Evolutionary conservation across 1,140 invertebrate species (phyloP).

Genomic region (Drosophila malerkotliana): DNA sequence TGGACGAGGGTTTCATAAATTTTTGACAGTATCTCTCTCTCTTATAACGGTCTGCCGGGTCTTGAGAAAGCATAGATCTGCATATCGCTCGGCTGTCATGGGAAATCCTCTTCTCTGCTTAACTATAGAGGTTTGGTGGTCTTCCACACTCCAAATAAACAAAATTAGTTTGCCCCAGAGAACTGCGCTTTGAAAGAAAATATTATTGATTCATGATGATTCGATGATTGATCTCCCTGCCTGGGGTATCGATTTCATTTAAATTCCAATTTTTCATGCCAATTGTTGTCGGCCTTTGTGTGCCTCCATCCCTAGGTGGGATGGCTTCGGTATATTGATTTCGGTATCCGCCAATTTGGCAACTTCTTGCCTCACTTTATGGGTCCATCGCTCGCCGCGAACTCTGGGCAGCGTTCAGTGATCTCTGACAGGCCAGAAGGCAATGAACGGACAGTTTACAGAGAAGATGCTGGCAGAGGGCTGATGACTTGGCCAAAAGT

Average conservation of each 20-base stretch:
- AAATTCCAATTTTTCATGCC: conserved; percentile 34
- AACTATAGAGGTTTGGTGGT: conserved; percentile 14
- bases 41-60: conserved; percentile 45
- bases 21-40: conserved; percentile 37
- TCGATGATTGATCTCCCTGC: conserved; percentile 4
- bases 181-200: conserved; percentile 4
- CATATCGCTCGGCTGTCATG: conserved; percentile 28
- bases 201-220: conserved; percentile 34
- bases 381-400: conserved; percentile 60
- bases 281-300: conserved; percentile 33
- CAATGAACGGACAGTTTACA: conserved; percentile 58
- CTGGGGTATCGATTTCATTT: conserved; percentile 21
- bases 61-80: conserved; percentile 57
- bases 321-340: conserved; percentile 47
- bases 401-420: conserved; percentile 59
- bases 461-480: conserved; percentile 21
- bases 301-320: background rate
- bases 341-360: conserved; percentile 72
- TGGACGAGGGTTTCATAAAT: conserved; percentile 61
- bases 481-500: conserved; percentile 55
- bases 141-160: background rate
- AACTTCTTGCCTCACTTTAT: conserved; percentile 35
- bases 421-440: conserved; percentile 66
- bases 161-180: conserved; percentile 14
- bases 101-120: conserved; percentile 25